Evolutionary conservation across 2,888 invertebrate genomes (phyloP), one percentile per base, ranked within the genome.

Genomic region (Parochlus steinenii): DNA sequence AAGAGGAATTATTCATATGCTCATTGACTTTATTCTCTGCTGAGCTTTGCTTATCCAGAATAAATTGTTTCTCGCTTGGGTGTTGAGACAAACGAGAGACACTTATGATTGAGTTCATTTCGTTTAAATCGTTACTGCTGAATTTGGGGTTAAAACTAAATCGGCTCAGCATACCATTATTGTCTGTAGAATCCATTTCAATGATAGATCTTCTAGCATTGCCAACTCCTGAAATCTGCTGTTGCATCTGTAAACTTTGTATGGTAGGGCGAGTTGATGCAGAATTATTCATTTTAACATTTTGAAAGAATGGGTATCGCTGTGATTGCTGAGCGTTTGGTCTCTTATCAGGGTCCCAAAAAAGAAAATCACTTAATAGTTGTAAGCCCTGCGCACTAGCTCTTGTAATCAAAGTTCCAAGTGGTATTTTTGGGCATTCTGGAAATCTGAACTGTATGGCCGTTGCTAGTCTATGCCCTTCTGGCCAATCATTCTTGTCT

Each of bases 381-480:
- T 76, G 71, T 33, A 93, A 65, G 3, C 82, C 92, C 26, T 86
- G 75, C 38, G 71, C 64, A 50, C 83, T 77, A 11, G 85, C 90
- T 49, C 83, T 76, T 0, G 81, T 78, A 42, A 93, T 78, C 17
- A 86, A 65, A 39, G 79, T 72, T 43, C 71, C 70, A 38, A 95
- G 63, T 17, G 85, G 77, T 29, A 85, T 83, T 47, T 79, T 73
- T 1, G 74, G 71, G 53, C 86, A 81, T 50, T 81, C 76, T 4
- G 97, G 97, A 63, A 95, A 98, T 41, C 86, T 81, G 56, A 97
- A 95, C 49, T 95, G 93, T 68, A 98, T 85, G 34, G 82, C 77
- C 4, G 81, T 73, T 1, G 97, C 93, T 42, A 98, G 63, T 44
- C 83, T 78, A 58, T 82, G 85, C 4, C 97, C 97, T 51, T 97